Evolutionary conservation across 2,113 vertebrate species (phyloP).

Genomic region (Fukomys damarensis): DNA sequence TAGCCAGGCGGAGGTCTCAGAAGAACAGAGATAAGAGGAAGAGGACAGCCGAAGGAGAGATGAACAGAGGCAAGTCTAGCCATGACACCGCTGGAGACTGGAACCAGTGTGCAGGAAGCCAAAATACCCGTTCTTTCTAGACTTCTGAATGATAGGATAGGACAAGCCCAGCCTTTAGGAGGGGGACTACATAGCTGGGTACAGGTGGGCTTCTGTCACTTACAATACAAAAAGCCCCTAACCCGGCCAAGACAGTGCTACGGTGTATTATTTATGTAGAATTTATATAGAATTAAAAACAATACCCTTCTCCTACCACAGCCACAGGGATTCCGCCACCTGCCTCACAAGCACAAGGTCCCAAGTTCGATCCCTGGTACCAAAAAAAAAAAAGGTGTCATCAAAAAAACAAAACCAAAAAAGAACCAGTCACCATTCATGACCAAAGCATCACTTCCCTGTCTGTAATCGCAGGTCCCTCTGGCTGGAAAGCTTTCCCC

Average conservation of each 20-base stretch:
- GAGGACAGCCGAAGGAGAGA: not conserved
- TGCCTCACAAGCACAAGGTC: no score
- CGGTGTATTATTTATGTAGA: no score
- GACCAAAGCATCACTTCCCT: not conserved
- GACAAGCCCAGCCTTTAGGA: fast-evolving
- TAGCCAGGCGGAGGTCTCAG: not conserved
- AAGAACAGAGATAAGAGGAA: not conserved
- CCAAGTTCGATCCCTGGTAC: no score
- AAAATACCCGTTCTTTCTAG: fast-evolving
- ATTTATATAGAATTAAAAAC: not conserved
- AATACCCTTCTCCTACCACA: not conserved
- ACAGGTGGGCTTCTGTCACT: not conserved
- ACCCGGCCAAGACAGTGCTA: not conserved
- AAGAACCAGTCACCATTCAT: not conserved
- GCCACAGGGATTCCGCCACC: no score
- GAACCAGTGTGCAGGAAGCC: not conserved
- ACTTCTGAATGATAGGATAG: not conserved
- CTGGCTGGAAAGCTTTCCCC: not conserved
- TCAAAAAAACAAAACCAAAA: no score
- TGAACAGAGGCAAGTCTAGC: not conserved
- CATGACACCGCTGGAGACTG: not conserved
- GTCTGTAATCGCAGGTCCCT: not conserved
- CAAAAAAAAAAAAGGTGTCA: no score
- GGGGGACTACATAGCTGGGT: not conserved
- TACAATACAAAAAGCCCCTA: not conserved